phyloP scores from a whole-genome alignment of 2,888 invertebrate species.

The Leucophenga maculata region DNA sequence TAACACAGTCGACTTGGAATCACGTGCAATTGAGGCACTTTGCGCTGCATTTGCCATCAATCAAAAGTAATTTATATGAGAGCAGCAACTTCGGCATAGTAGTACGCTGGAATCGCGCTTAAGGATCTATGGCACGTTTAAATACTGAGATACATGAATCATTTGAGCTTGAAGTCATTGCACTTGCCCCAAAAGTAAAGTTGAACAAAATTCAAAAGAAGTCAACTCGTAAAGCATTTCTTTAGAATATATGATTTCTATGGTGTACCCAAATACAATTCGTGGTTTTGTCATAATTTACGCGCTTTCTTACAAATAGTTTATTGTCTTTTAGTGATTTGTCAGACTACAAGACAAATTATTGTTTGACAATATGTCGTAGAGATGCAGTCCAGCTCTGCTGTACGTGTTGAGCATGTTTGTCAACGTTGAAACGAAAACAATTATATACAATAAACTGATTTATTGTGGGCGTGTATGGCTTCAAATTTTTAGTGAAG shows the following conservation, averaged over 20 bases:
- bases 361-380: slow-evolving; percentile 32
- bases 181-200: slow-evolving; percentile 34
- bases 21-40: neutral
- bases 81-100: neutral
- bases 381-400: no score
- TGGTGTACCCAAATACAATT: no score
- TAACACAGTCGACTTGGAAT: neutral
- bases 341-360: slow-evolving; percentile 17
- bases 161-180: slow-evolving; percentile 25
- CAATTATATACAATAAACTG: slow-evolving; percentile 11
- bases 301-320: no score
- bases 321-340: slow-evolving; percentile 13
- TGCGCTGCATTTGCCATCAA: slow-evolving; percentile 20
- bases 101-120: neutral
- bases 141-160: slow-evolving; percentile 14
- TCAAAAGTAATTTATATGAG: slow-evolving; percentile 24
- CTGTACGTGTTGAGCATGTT: slow-evolving; percentile 22
- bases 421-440: neutral
- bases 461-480: slow-evolving; percentile 16
- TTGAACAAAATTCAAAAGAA: slow-evolving; percentile 34
- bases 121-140: slow-evolving; percentile 4
- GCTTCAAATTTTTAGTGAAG: neutral
- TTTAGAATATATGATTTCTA: no score
- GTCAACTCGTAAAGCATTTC: no score
- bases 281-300: no score